Evolutionary conservation across 1,140 invertebrate species (phyloP), one percentile per base, ranked within the genome.

Genomic region (Drosophila ogumai): DNA sequence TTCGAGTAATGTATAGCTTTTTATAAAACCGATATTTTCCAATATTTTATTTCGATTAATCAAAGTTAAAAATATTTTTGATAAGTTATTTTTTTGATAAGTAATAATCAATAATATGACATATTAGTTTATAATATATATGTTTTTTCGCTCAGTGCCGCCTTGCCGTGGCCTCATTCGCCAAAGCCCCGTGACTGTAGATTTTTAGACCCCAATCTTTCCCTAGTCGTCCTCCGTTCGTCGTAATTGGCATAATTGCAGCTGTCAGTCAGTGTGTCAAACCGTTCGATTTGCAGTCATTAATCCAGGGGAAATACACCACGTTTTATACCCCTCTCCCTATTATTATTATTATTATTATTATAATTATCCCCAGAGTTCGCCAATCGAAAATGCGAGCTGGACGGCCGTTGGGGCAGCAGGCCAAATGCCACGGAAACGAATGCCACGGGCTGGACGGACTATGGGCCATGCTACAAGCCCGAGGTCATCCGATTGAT

Each of bases 381-480:
- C 55, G 96, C 96, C 0, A 95, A 94, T 75, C 95, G 96, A 76
- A 94, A 93, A 31, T 98, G 98, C 84, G 95, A 94, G 3, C 79
- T 93, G 3, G 94, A 95, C 19, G 97, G 97, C 0, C 93, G 93
- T 3, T 98, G 97, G 97, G 94, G 95, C 71, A 94, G 94, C 12
- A 73, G 90, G 91, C 92, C 92, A 88, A 68, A 91, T 74, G 73
- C 85, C 65, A 85, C 76, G 52, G 72, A 80, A 34, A 43, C 57
- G 19, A 80, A 91, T 38, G 82, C 90, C 2, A 93, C 93, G 7
- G 97, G 97, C 1, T 98, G 97, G 95, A 98, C 97, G 6, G 97
- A 98, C 92, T 98, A 97, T 88, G 96, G 96, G 0, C 94, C 95
- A 0, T 98, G 97, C 84, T 96, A 96, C 86, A 96, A 96, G 3